Conservation (phyloP, 2,888 invertebrate species). For the Anodontia alba region DNA sequence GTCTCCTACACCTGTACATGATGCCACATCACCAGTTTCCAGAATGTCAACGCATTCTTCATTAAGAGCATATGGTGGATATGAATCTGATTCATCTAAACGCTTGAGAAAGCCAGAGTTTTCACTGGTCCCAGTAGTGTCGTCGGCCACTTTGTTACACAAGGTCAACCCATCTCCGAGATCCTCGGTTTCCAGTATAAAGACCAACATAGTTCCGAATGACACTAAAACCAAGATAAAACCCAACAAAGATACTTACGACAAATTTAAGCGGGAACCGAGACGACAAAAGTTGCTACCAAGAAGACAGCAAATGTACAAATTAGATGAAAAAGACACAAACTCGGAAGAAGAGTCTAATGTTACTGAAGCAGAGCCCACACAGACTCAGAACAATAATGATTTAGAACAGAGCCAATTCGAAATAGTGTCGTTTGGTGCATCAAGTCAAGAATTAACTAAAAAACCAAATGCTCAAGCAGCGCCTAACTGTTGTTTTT, state of each 20-base stretch:
- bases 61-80: slow-evolving; percentile 7
- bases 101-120: slow-evolving; percentile 1
- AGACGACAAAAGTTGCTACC: neutral
- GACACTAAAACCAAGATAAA: neutral
- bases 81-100: neutral
- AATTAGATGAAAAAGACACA: neutral
- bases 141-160: neutral
- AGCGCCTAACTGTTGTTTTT: neutral
- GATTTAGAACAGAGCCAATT: neutral
- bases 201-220: neutral
- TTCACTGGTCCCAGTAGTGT: neutral
- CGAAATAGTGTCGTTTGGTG: slow-evolving; percentile 4
- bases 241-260: neutral
- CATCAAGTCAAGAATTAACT: neutral
- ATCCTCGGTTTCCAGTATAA: slow-evolving; percentile 2
- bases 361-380: neutral
- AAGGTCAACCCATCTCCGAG: slow-evolving; percentile 4
- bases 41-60: slow-evolving; percentile 28
- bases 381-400: neutral
- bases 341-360: neutral
- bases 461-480: neutral
- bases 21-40: neutral
- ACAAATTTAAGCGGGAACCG: neutral
- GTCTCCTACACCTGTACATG: slow-evolving; percentile 20
- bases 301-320: neutral